phyloP scores from a whole-genome alignment of 2,888 invertebrate genomes.

The Rosalia funebris region DNA sequence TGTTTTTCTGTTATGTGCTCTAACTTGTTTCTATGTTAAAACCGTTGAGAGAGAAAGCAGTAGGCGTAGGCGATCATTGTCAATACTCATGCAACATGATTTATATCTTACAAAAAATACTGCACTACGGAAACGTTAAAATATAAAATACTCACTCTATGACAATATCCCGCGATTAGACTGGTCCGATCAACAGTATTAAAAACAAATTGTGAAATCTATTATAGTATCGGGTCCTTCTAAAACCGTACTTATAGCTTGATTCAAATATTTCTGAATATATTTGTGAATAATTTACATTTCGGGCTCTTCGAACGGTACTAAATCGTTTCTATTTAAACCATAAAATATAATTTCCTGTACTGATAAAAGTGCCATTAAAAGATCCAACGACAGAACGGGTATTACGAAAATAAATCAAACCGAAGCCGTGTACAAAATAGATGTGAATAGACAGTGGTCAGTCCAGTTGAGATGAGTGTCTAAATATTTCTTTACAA shows the following conservation, averaged over 20 bases:
- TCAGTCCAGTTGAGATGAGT: slow-evolving; percentile 24
- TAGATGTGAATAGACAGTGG: slow-evolving; percentile 5
- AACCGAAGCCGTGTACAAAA: neutral
- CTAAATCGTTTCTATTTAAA: neutral
- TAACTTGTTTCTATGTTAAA: too few relatives aligned
- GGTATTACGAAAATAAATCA: neutral
- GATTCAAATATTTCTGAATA: neutral
- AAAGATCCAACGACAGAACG: neutral
- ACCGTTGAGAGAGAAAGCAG: too few relatives aligned
- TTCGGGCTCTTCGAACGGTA: neutral
- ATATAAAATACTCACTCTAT: too few relatives aligned
- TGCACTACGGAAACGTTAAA: too few relatives aligned
- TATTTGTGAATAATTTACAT: neutral
- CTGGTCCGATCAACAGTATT: too few relatives aligned
- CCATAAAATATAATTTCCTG: slow-evolving; percentile 6
- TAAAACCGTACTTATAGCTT: neutral
- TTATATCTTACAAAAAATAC: too few relatives aligned
- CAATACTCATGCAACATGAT: too few relatives aligned
- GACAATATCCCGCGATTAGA: too few relatives aligned
- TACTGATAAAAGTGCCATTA: neutral
- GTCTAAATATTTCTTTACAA: slow-evolving; percentile 24
- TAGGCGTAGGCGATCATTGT: too few relatives aligned
- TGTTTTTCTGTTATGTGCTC: too few relatives aligned
- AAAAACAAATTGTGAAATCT: neutral
- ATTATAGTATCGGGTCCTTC: neutral